phyloP scores from a whole-genome alignment of 2,113 vertebrate species.

The Alouatta palliata region DNA sequence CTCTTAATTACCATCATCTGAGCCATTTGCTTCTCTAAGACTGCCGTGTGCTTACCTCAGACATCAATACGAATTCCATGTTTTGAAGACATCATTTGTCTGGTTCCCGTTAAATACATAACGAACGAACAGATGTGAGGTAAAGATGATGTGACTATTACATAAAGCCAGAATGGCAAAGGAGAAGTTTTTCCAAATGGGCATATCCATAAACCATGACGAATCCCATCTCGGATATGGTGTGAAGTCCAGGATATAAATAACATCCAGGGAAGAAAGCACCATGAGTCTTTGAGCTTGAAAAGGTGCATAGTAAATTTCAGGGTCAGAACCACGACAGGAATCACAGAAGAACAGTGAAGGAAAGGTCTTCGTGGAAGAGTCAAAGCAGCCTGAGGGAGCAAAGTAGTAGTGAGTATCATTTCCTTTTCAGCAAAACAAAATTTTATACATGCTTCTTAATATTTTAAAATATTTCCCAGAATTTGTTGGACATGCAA shows the following conservation, averaged over 20 bases:
- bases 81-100: conserved; percentile 94
- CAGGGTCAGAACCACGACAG: conserved; percentile 88
- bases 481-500: not conserved
- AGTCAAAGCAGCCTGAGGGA: conserved; percentile 89
- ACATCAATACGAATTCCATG: conserved; percentile 94
- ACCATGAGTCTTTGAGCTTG: conserved; percentile 95
- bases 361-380: conserved; percentile 93
- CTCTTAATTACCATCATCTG: not conserved
- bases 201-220: conserved; percentile 95
- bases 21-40: not conserved
- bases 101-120: conserved; percentile 96
- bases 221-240: conserved; percentile 93
- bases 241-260: conserved; percentile 96
- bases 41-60: conserved; percentile 74
- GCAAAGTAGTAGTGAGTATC: conserved; percentile 37
- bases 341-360: conserved; percentile 95
- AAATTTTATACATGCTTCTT: not conserved
- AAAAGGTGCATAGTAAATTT: conserved; percentile 92
- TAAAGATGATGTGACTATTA: conserved; percentile 93
- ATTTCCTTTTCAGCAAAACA: not conserved
- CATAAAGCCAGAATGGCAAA: conserved; percentile 95
- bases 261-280: conserved; percentile 97
- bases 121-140: conserved; percentile 94
- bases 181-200: conserved; percentile 95
- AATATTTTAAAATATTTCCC: not conserved